These are phyloP conservation scores for Eurytoma adleriae DNA, from an alignment of 2,888 invertebrate species.

Conservation along the genomic window DNA sequence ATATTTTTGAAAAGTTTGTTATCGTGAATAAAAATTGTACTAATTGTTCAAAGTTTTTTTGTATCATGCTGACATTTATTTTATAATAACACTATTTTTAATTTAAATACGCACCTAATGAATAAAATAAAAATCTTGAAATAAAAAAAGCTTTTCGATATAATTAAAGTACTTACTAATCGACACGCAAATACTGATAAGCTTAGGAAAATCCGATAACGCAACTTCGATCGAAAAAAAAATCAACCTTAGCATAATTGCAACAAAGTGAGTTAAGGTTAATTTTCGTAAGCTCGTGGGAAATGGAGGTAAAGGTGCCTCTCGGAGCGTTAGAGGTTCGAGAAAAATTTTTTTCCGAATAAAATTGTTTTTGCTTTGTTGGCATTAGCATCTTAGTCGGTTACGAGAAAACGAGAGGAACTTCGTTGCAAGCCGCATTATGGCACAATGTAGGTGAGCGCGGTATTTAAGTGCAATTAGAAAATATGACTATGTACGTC, in stretches of 20 bases:
- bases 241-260: constrained; percentile 45
- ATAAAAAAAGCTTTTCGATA: background rate
- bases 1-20: no score
- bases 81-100: no score
- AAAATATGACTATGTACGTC: constrained; percentile 54
- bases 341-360: constrained; percentile 47
- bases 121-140: background rate
- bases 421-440: constrained; percentile 44
- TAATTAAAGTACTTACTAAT: no score
- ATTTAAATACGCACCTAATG: background rate
- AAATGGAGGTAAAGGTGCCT: constrained; percentile 28
- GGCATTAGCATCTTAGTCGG: constrained; percentile 35
- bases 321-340: constrained; percentile 30
- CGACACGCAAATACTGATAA: no score
- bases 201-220: background rate
- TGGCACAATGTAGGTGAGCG: constrained; percentile 52
- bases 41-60: no score
- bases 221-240: background rate
- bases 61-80: no score
- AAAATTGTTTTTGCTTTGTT: constrained; percentile 49
- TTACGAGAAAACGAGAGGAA: constrained; percentile 7
- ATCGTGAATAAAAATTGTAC: no score
- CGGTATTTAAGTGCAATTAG: constrained; percentile 55
- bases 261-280: constrained; percentile 49
- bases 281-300: constrained; percentile 52